Evolutionary conservation across 2,113 vertebrate species (phyloP), one percentile per base, ranked within the genome.

Genomic region (Rattus rattus): DNA sequence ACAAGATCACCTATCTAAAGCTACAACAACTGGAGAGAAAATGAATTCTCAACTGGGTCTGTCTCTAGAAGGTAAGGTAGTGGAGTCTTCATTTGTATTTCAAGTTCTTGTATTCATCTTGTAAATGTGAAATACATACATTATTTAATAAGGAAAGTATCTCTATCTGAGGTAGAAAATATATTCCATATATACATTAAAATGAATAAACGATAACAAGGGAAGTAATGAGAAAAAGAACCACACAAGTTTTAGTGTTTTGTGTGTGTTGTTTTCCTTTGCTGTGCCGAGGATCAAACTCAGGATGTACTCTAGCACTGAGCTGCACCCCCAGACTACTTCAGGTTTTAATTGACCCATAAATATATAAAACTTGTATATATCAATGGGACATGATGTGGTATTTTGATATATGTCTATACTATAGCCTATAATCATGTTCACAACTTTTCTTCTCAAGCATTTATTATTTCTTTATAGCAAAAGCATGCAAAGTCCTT

Each of bases 131-230:
- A 84, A 79, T 61, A 61, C 28, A 16, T 52, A 73, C 16, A 63
- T 69, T 13, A 93, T 36, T 87, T 85, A 92, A 91, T 69, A 85
- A 94, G 65, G 61, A 88, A 95, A 94, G 92, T 85, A 63, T 14
- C 14, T 88, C 4, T 20, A 84, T 90, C 49, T 39, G 16, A 75
- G 24, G 39, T 92, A 43, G 63, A 56, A 80, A 90, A 80, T 39
- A 22, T 5, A 70, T 16, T 69, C 47, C 65, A 54, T 69, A 88
- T 49, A 87, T 36, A 33, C 2, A 86, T 33, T 36, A 69, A 87
- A 36, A 11, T 4, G 1, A 93, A 36, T 90, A 16, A 52, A 92
- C 43, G 43, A 43, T 43, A 94, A 43, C 17, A 39, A 47, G 28
- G 93, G 61, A 30, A 84, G 85, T 69, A 81, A 47, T 36, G 47